Evolutionary conservation across 2,888 invertebrate species (phyloP).

Genomic region (Seira sanloemensis): DNA sequence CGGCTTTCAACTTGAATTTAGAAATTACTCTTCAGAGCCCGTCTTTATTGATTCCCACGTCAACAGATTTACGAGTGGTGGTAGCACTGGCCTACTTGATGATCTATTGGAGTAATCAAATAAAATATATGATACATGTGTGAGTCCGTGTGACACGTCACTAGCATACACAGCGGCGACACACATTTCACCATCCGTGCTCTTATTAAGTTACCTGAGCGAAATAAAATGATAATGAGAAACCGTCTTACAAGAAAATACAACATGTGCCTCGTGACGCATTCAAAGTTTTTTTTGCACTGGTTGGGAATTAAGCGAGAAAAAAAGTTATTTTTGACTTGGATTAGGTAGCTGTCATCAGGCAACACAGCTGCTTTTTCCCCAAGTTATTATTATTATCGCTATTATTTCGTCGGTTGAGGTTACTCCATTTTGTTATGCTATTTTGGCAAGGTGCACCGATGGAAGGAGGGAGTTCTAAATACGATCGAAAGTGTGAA

Average conservation of each 20-base stretch:
- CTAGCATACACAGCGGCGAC: not conserved
- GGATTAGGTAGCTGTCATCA: not conserved
- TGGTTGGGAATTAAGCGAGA: too few species aligned
- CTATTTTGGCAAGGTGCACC: not conserved
- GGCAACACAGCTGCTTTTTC: not conserved
- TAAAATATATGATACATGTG: not conserved
- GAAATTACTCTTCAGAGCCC: too few species aligned
- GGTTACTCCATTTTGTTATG: not conserved
- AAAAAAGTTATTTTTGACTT: not conserved
- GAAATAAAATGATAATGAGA: not conserved
- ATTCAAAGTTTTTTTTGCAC: too few species aligned
- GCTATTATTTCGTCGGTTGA: not conserved
- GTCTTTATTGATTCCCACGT: too few species aligned
- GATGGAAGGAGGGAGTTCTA: not conserved
- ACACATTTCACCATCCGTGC: not conserved
- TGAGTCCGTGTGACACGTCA: not conserved
- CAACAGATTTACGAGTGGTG: not conserved
- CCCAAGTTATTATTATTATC: not conserved
- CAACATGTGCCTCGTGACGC: not conserved
- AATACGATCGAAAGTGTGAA: not conserved
- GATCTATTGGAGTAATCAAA: not conserved
- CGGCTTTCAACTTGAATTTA: too few species aligned
- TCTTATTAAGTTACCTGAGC: not conserved
- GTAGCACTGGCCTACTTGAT: not conserved
- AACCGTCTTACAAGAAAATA: not conserved